phyloP scores from a whole-genome alignment of 2,797 vertebrate genomes.

The Oryzias dopingdopingensis region DNA sequence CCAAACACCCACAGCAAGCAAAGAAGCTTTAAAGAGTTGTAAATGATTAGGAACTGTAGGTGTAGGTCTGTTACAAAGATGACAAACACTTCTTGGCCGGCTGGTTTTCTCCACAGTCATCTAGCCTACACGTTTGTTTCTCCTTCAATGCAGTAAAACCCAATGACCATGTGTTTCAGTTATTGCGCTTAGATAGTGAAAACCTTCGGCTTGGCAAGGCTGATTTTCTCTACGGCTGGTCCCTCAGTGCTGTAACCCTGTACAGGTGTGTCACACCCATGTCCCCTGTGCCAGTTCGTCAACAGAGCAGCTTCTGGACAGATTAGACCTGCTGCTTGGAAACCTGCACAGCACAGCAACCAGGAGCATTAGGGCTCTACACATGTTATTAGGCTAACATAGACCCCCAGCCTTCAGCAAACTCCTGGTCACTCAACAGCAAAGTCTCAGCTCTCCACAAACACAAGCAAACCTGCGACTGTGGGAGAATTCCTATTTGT shows the following conservation, averaged over 20 bases:
- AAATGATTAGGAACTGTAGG: slow-evolving; percentile 22
- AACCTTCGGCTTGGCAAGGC: slow-evolving; percentile 11
- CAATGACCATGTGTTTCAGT: neutral
- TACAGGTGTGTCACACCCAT: slow-evolving; percentile 62
- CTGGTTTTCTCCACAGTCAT: slow-evolving; percentile 41
- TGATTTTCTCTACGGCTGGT: slow-evolving; percentile 13
- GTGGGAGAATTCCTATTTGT: too few species aligned
- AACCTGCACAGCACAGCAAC: slow-evolving; percentile 63
- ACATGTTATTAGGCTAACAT: slow-evolving; percentile 41
- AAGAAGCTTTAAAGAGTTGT: slow-evolving; percentile 28
- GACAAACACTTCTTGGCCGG: slow-evolving; percentile 42
- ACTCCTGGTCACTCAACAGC: slow-evolving; percentile 49
- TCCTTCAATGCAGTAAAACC: slow-evolving; percentile 9
- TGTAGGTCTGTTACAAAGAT: slow-evolving; percentile 45
- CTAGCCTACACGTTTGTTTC: neutral
- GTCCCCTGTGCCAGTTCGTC: slow-evolving; percentile 43
- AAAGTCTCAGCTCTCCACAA: slow-evolving; percentile 29
- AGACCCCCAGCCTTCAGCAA: slow-evolving; percentile 40
- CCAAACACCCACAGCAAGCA: slow-evolving; percentile 30
- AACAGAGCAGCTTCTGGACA: slow-evolving; percentile 59
- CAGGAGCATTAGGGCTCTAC: slow-evolving; percentile 50
- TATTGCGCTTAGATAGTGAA: slow-evolving; percentile 28
- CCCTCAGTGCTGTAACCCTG: slow-evolving; percentile 52
- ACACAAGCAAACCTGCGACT: too few species aligned
- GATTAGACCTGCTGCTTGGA: slow-evolving; percentile 69